These are phyloP conservation scores for Onychorhynchus coronatus DNA, from an alignment of 2,113 vertebrate genomes.

Conservation along the genomic window DNA sequence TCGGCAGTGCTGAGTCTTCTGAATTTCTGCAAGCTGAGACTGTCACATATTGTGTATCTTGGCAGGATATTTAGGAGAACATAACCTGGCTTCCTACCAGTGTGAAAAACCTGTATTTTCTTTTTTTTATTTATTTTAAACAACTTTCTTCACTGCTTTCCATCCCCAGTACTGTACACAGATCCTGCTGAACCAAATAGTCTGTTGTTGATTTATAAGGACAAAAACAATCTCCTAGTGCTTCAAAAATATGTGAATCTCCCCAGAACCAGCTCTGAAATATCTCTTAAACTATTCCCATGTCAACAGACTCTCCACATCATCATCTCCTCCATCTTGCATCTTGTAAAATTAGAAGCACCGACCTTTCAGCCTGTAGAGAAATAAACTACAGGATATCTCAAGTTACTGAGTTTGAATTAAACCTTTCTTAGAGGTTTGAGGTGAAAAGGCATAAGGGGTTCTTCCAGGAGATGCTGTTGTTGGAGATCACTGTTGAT, in stretches of 20 bases:
- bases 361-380: neutral
- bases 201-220: neutral
- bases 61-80: conserved; percentile 9
- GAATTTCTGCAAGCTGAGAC: neutral
- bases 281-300: neutral
- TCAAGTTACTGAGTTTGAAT: neutral
- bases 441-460: neutral
- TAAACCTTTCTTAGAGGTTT: neutral
- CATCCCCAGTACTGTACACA: neutral
- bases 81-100: neutral
- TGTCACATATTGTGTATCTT: neutral
- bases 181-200: neutral
- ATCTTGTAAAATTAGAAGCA: neutral
- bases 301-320: neutral
- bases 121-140: neutral
- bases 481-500: rapidly evolving
- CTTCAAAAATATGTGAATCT: neutral
- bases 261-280: neutral
- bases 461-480: rapidly evolving
- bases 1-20: neutral
- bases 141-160: conserved; percentile 6
- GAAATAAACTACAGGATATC: neutral
- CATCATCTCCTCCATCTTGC: neutral
- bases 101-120: neutral
- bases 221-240: neutral